Evolutionary conservation across 2,888 invertebrate genomes (phyloP).

Genomic region (Dysmachus trigonus): DNA sequence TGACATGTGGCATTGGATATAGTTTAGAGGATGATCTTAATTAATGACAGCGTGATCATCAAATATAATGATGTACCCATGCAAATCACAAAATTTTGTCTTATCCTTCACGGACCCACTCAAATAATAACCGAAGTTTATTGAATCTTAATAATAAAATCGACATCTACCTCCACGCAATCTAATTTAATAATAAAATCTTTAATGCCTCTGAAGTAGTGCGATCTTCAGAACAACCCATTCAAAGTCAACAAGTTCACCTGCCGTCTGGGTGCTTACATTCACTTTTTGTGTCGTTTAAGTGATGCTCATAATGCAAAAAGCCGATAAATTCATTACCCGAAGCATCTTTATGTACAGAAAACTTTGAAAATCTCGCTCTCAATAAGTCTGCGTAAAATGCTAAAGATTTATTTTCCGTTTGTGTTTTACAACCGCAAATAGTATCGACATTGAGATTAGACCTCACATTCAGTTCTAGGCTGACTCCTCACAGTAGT

Average conservation of each 20-base stretch:
- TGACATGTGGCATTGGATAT: not conserved
- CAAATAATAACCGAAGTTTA: not conserved
- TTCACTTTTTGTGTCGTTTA: not conserved
- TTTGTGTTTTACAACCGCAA: not conserved
- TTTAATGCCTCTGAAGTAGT: not conserved
- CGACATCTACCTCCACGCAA: not conserved
- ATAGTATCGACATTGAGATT: not conserved
- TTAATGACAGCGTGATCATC: not conserved
- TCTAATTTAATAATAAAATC: not conserved
- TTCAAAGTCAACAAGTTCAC: not conserved
- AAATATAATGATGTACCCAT: not conserved
- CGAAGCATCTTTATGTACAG: not conserved
- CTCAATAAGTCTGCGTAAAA: not conserved
- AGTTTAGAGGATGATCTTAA: not conserved
- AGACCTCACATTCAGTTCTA: not conserved
- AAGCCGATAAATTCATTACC: not conserved
- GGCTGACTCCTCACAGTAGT: not conserved
- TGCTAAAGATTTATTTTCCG: not conserved
- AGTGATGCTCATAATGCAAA: not conserved
- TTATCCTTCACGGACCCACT: not conserved
- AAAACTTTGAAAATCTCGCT: not conserved
- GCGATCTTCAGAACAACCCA: not conserved
- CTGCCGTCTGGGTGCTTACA: not conserved
- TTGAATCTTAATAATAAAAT: not conserved
- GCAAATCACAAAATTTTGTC: not conserved